Evolutionary conservation across 1,140 invertebrate genomes (phyloP).

Genomic region (Zaprionus kolodkinae): DNA sequence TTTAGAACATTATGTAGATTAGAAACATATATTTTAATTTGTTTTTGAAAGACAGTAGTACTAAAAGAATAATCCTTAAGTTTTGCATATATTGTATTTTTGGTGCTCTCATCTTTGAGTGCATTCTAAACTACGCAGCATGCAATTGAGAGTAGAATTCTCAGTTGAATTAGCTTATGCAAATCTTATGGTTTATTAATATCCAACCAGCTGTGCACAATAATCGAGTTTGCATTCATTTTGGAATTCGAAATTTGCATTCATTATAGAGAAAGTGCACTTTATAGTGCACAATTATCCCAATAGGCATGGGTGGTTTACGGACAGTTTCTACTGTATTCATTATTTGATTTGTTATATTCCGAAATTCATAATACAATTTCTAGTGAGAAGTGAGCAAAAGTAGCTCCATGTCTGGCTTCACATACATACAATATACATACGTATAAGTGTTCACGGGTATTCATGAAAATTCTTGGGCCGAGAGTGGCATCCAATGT

Average conservation of each 20-base stretch:
- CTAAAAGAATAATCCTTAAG: background rate
- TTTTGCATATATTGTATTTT: background rate
- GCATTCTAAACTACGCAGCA: background rate
- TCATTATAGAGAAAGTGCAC: background rate
- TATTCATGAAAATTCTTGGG: background rate
- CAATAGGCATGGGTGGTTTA: background rate
- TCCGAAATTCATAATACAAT: background rate
- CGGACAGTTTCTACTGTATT: background rate
- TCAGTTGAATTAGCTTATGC: background rate
- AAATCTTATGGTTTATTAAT: constrained; percentile 5
- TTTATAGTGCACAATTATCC: background rate
- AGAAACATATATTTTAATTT: too few species aligned
- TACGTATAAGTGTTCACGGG: background rate
- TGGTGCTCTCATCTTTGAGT: background rate
- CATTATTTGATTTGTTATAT: too few species aligned
- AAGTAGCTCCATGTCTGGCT: background rate
- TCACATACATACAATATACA: background rate
- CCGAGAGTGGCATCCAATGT: constrained; percentile 3
- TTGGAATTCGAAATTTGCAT: background rate
- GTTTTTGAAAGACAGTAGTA: too few species aligned
- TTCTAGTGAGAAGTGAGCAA: background rate
- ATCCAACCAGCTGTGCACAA: background rate
- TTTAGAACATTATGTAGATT: too few species aligned
- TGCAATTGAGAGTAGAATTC: background rate
- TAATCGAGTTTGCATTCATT: background rate